A percentile compares a stretch with the other conserved stretches of the same genome.
phyloP scores from a whole-genome alignment of 1,140 invertebrate species.

The Galleria mellonella region DNA sequence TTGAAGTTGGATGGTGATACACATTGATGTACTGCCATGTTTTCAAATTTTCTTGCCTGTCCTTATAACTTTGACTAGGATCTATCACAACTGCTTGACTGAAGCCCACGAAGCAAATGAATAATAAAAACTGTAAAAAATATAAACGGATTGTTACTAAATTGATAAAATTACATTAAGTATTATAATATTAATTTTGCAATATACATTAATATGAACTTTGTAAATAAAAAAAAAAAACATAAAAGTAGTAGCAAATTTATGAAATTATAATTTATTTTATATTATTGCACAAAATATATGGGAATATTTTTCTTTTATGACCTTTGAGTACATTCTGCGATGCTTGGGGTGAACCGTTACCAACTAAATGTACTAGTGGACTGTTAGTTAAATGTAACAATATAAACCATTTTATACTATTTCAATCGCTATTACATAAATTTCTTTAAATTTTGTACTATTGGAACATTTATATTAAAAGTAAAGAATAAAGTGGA shows the following conservation, averaged over 20 bases:
- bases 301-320: background rate
- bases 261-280: background rate
- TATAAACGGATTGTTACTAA: background rate
- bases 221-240: too few species aligned
- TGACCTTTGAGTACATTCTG: conserved; percentile 47
- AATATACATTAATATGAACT: too few species aligned
- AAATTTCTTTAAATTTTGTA: conserved; percentile 46
- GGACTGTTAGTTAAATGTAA: conserved; percentile 47
- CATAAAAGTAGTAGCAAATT: too few species aligned
- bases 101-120: conserved; percentile 30
- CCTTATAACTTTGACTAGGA: conserved; percentile 10
- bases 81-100: conserved; percentile 39
- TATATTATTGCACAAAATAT: background rate
- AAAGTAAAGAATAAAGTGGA: conserved; percentile 32
- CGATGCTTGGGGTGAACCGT: conserved; percentile 41
- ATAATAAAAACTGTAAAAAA: conserved; percentile 37
- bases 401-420: conserved; percentile 59
- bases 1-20: conserved; percentile 36
- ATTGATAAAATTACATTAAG: too few species aligned
- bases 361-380: conserved; percentile 34
- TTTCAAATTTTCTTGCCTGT: conserved; percentile 13
- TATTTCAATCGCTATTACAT: conserved; percentile 59
- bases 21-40: conserved; percentile 40
- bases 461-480: conserved; percentile 31
- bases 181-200: too few species aligned